Conservation (phyloP, 2,113 vertebrate genomes). For the Pipra filicauda region DNA sequence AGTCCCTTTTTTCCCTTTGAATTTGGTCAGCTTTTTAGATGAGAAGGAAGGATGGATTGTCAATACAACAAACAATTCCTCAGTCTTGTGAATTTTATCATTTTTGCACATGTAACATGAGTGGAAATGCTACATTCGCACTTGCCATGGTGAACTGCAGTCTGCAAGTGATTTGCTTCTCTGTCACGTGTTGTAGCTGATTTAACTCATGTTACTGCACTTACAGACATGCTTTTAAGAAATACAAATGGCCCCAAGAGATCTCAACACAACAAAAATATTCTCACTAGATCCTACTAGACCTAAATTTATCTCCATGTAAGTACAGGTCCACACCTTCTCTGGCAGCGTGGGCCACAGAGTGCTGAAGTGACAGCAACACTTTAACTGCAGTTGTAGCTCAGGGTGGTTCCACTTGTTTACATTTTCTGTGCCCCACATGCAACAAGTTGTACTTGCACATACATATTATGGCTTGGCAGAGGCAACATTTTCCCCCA, state of each 20-base stretch:
- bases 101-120: fast-evolving
- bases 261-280: neutral
- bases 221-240: neutral
- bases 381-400: fast-evolving
- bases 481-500: fast-evolving
- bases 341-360: fast-evolving
- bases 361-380: neutral
- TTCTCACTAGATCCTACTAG: neutral
- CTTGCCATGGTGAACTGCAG: neutral
- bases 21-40: neutral
- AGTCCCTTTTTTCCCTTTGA: neutral
- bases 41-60: neutral
- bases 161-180: neutral
- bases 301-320: neutral
- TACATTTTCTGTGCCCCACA: no score
- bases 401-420: neutral
- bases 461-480: fast-evolving
- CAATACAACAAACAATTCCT: neutral
- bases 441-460: fast-evolving
- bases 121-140: neutral
- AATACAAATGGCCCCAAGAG: neutral
- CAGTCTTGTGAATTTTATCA: neutral
- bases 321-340: neutral
- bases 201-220: fast-evolving
- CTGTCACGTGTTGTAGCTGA: neutral